phyloP scores from a whole-genome alignment of 2,888 invertebrate genomes.

The Euproctis similis region DNA sequence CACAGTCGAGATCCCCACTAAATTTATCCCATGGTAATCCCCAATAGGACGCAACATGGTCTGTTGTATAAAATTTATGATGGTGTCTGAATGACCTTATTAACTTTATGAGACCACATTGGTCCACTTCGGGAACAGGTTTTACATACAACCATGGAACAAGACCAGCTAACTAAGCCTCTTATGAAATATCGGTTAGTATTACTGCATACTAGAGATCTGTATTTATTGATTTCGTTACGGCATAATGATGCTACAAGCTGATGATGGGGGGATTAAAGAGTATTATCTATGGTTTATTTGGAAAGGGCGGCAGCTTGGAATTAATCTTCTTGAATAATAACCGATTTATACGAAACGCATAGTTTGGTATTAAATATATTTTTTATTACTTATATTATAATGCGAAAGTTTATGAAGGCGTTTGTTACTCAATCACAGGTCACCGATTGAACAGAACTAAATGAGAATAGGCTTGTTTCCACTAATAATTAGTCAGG shows the following conservation, averaged over 20 bases:
- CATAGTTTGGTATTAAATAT: too few relatives aligned
- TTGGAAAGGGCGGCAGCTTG: not conserved
- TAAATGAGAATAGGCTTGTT: too few relatives aligned
- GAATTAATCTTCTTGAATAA: too few relatives aligned
- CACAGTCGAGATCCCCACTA: constrained; percentile 8
- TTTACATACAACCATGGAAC: constrained; percentile 27
- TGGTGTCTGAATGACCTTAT: constrained; percentile 55
- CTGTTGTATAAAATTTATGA: constrained; percentile 46
- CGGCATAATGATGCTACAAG: constrained; percentile 10
- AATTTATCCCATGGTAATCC: constrained; percentile 25
- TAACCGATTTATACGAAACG: too few relatives aligned
- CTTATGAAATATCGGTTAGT: constrained; percentile 30
- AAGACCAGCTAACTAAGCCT: constrained; percentile 18
- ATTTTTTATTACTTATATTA: too few relatives aligned
- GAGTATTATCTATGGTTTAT: constrained; percentile 9
- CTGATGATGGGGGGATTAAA: constrained; percentile 11
- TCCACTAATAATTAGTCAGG: too few relatives aligned
- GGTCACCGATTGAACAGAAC: too few relatives aligned
- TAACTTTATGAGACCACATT: constrained; percentile 62
- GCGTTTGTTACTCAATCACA: too few relatives aligned
- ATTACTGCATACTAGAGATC: constrained; percentile 15
- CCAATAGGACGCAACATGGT: constrained; percentile 29
- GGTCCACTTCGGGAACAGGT: constrained; percentile 55
- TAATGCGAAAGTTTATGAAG: too few relatives aligned
- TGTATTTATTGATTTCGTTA: constrained; percentile 22